Conservation (phyloP, 2,797 vertebrate genomes). For the Sebastes umbrosus region DNA sequence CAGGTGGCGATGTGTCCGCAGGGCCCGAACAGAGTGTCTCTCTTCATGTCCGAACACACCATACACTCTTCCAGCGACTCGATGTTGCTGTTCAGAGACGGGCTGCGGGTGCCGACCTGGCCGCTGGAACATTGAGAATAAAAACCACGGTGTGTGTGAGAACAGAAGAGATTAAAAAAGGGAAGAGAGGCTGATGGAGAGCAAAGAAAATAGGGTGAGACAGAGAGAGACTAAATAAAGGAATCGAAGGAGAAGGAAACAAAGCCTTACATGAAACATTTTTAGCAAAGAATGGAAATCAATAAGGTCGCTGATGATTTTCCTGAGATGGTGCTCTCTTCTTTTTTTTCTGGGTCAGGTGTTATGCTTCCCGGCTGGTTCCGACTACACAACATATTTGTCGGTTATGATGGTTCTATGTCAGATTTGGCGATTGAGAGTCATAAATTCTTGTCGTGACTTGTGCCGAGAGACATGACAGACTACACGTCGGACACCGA, state of each 20-base stretch:
- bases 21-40: conserved; percentile 97
- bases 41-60: conserved; percentile 99
- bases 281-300: conserved; percentile 28
- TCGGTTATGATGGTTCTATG: no score
- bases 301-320: conserved; percentile 14
- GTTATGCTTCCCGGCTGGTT: no score
- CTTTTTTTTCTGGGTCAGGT: conserved; percentile 2
- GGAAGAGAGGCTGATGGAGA: not conserved
- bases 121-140: conserved; percentile 81
- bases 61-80: conserved; percentile 99
- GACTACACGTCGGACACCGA: no score
- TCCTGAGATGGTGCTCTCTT: conserved; percentile 5
- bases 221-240: not conserved
- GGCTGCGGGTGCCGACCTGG: conserved; percentile 95
- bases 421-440: no score
- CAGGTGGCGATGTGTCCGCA: conserved; percentile 99
- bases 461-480: no score
- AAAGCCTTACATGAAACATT: conserved; percentile 10
- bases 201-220: not conserved
- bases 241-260: not conserved
- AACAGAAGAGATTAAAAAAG: not conserved
- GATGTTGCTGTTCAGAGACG: conserved; percentile 95
- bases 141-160: not conserved
- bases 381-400: no score
- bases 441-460: no score